phyloP scores from a whole-genome alignment of 2,113 vertebrate genomes.

The Barbus barbus region DNA sequence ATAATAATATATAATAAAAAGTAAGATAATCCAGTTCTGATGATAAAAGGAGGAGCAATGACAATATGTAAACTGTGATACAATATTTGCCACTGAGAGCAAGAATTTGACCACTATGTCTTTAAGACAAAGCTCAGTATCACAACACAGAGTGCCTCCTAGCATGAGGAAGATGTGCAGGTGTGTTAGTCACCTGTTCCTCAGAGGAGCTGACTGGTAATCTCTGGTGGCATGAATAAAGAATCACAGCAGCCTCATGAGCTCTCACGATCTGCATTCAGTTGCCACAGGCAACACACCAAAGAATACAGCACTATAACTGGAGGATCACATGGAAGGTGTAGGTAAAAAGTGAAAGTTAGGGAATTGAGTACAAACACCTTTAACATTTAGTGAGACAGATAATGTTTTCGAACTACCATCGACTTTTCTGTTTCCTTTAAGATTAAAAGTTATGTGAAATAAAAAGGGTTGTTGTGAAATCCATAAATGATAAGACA shows the following conservation, averaged over 20 bases:
- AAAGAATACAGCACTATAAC: not conserved
- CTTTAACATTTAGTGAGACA: not conserved
- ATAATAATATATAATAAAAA: no score
- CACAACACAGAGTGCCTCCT: not conserved
- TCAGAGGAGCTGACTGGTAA: not conserved
- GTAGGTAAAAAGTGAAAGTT: not conserved
- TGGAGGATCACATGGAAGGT: not conserved
- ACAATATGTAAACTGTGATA: not conserved
- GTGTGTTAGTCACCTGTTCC: not conserved
- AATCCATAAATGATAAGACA: not conserved
- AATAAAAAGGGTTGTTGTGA: not conserved
- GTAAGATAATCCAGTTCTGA: no score
- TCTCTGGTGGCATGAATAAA: not conserved
- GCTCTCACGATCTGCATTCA: not conserved
- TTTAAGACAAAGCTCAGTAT: not conserved
- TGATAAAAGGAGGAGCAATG: no score
- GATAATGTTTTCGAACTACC: not conserved
- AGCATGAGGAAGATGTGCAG: not conserved
- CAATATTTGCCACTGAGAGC: not conserved
- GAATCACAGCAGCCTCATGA: not conserved
- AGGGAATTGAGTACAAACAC: not conserved
- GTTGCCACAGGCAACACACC: not conserved
- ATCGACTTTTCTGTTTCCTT: not conserved
- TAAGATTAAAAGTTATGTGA: no score
- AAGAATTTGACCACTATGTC: not conserved